Evolutionary conservation across 2,113 vertebrate species (phyloP).

Genomic region (Columba livia): DNA sequence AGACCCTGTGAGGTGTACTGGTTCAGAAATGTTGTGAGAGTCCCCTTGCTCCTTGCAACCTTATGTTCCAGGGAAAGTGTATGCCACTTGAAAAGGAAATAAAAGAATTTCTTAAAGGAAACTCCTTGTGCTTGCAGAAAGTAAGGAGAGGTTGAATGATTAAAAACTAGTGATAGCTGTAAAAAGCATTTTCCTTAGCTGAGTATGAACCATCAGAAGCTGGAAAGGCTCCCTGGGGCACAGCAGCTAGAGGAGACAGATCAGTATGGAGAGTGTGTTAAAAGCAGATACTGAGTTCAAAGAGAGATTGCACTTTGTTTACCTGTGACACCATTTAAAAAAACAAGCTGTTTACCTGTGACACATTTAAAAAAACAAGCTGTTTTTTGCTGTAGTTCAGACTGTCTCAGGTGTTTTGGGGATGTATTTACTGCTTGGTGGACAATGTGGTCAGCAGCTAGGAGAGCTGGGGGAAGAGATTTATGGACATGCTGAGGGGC

Average conservation of each 20-base stretch:
- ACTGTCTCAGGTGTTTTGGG: not conserved
- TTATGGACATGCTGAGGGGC: fast-evolving
- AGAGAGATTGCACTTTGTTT: not conserved
- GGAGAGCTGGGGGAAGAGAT: fast-evolving
- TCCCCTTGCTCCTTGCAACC: not conserved
- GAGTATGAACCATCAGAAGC: not conserved
- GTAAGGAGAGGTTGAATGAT: not conserved
- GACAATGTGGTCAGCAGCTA: not conserved
- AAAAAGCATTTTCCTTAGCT: not conserved
- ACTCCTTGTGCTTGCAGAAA: not conserved
- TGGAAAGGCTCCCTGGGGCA: not conserved
- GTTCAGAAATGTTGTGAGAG: not conserved
- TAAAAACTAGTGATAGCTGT: not conserved
- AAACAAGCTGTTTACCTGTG: not conserved
- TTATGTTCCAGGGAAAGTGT: not conserved
- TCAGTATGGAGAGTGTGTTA: not conserved
- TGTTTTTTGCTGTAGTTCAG: not conserved
- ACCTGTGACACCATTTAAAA: not conserved
- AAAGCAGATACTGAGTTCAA: not conserved
- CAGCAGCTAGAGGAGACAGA: not conserved
- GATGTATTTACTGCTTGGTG: not conserved
- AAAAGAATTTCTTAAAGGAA: not conserved
- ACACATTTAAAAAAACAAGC: not conserved
- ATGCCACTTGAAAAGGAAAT: not conserved
- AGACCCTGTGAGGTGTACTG: not conserved